These are phyloP conservation scores for Sminthurides bifidus DNA, from an alignment of 1,140 invertebrate genomes.

Conservation along the genomic window DNA sequence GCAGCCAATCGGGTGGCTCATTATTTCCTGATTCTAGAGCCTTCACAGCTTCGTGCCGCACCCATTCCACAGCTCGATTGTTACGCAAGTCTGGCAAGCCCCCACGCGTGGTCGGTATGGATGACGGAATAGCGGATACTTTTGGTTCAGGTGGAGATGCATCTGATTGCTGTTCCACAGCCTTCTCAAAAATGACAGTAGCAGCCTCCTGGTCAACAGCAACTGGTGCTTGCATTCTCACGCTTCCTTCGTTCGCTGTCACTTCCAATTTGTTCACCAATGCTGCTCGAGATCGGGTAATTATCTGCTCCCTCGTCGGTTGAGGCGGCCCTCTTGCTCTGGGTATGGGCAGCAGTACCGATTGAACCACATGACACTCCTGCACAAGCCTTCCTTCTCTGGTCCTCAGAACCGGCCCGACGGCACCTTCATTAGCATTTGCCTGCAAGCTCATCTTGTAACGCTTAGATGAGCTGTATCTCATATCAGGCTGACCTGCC, in stretches of 20 bases:
- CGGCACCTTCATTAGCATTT: background rate
- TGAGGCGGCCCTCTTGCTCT: background rate
- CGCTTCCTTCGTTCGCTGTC: too few species aligned
- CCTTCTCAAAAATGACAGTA: too few species aligned
- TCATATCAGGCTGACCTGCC: conserved; percentile 10
- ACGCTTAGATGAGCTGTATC: conserved; percentile 7
- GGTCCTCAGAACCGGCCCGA: too few species aligned
- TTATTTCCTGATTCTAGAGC: background rate
- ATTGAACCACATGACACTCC: too few species aligned
- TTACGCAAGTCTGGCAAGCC: conserved; percentile 10
- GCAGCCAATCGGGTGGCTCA: conserved; percentile 3
- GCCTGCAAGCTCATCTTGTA: background rate
- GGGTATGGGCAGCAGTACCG: background rate
- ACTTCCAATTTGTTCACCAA: too few species aligned
- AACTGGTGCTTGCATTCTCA: too few species aligned
- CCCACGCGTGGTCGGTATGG: conserved; percentile 7
- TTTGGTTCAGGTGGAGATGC: background rate
- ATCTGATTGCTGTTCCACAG: background rate
- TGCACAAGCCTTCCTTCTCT: too few species aligned
- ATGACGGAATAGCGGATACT: background rate
- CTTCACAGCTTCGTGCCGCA: background rate
- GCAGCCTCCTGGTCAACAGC: too few species aligned
- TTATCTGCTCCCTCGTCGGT: background rate
- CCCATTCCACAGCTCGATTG: conserved; percentile 7
- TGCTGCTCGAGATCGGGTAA: background rate